These are phyloP conservation scores for Proteles cristata DNA, from an alignment of 2,113 vertebrate genomes.

Conservation along the genomic window DNA sequence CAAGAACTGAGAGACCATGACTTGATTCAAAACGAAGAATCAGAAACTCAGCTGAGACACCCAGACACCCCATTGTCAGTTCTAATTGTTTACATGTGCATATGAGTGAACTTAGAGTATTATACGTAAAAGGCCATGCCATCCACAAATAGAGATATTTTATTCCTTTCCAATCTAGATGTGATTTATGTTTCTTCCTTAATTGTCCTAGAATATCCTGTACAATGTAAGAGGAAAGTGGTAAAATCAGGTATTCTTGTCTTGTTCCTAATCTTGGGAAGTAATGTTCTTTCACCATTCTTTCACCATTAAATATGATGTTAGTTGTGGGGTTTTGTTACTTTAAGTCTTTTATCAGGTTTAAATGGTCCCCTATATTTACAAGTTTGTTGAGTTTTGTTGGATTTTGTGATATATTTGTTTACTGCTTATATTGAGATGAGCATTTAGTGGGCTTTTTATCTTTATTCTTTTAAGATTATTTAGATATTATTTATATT, in stretches of 20 bases:
- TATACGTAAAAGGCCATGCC: not conserved
- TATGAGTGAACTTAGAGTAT: not conserved
- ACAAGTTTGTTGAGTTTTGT: not conserved
- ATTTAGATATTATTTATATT: too few relatives aligned
- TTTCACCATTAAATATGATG: not conserved
- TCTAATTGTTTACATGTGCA: not conserved
- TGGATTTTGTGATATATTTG: not conserved
- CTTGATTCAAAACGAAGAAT: too few relatives aligned
- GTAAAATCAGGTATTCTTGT: not conserved
- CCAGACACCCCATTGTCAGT: not conserved
- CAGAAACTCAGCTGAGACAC: too few relatives aligned
- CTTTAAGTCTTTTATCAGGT: not conserved
- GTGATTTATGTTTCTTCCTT: not conserved
- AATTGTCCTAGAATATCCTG: not conserved
- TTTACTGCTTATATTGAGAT: not conserved
- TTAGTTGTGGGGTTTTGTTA: not conserved
- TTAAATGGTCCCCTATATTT: not conserved
- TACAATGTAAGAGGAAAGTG: not conserved
- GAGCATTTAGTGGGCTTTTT: not conserved
- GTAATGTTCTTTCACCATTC: not conserved
- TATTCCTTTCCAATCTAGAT: not conserved
- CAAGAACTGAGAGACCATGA: too few relatives aligned
- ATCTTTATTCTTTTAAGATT: not conserved
- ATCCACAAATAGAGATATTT: not conserved
- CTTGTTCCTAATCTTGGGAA: not conserved